These are phyloP conservation scores for Miniopterus natalensis DNA, from an alignment of 2,113 vertebrate genomes.

Conservation along the genomic window DNA sequence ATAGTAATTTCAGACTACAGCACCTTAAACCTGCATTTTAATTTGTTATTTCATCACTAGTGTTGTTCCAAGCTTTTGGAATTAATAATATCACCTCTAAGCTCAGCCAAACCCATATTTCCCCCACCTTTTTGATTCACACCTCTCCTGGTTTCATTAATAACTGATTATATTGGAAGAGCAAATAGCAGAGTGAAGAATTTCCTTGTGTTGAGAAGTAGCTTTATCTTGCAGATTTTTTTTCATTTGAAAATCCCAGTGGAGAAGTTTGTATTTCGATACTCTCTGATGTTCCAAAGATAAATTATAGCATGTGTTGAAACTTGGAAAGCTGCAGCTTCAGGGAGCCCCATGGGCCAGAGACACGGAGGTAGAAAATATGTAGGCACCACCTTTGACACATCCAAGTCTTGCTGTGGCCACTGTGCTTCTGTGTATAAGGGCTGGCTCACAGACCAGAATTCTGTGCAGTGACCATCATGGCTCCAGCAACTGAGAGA, in stretches of 20 bases:
- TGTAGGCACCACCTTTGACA: not conserved
- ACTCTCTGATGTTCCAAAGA: slow-evolving; percentile 47
- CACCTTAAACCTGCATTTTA: not conserved
- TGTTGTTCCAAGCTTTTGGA: not conserved
- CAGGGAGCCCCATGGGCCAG: not conserved
- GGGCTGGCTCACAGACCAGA: not conserved
- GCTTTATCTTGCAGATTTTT: not conserved
- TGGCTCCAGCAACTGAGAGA: not conserved
- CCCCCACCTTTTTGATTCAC: slow-evolving; percentile 1
- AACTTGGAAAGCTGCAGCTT: not conserved
- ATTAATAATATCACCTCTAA: slow-evolving; percentile 19
- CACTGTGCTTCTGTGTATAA: not conserved
- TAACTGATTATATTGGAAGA: slow-evolving; percentile 25
- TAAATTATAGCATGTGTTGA: slow-evolving; percentile 36
- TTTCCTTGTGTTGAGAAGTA: slow-evolving; percentile 41
- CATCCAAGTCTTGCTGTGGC: not conserved
- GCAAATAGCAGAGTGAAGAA: not conserved
- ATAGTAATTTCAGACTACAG: not conserved
- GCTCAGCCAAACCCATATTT: not conserved
- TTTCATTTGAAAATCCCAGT: slow-evolving; percentile 59
- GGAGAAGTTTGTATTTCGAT: slow-evolving; percentile 43
- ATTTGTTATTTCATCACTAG: not conserved
- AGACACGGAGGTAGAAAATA: not conserved
- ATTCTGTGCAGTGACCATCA: too few species aligned
- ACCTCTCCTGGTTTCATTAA: slow-evolving; percentile 41